Evolutionary conservation across 2,888 invertebrate species (phyloP).

Genomic region (Campoplex nolae): DNA sequence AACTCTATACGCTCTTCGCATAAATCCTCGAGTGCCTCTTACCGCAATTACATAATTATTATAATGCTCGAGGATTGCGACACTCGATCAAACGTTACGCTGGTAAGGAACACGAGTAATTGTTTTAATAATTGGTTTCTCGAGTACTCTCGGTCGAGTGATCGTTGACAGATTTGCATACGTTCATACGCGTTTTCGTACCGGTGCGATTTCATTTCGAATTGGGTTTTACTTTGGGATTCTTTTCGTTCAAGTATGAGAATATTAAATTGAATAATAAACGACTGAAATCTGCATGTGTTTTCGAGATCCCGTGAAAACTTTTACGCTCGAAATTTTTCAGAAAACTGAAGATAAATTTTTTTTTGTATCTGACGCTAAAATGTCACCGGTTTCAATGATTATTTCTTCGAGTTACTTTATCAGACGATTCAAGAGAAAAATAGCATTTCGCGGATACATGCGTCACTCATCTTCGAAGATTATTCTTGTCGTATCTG

Average conservation of each 20-base stretch:
- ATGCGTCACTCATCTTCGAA: neutral
- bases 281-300: neutral
- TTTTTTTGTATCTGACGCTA: too few species aligned
- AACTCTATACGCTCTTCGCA: neutral
- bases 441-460: neutral
- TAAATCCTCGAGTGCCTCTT: neutral
- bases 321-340: neutral
- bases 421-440: neutral
- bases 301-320: neutral
- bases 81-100: neutral
- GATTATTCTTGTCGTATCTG: neutral
- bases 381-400: neutral
- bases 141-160: neutral
- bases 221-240: neutral
- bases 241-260: neutral
- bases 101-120: neutral
- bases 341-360: neutral
- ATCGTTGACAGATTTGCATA: slow-evolving; percentile 5
- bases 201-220: neutral
- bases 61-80: slow-evolving; percentile 10
- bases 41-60: slow-evolving; percentile 9
- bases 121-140: slow-evolving; percentile 1
- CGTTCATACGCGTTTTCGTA: neutral
- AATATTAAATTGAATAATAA: neutral
- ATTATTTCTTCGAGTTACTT: neutral